Evolutionary conservation across 1,140 invertebrate species (phyloP), one percentile per base, ranked within the genome.

Genomic region (Caenorhabditis latens): DNA sequence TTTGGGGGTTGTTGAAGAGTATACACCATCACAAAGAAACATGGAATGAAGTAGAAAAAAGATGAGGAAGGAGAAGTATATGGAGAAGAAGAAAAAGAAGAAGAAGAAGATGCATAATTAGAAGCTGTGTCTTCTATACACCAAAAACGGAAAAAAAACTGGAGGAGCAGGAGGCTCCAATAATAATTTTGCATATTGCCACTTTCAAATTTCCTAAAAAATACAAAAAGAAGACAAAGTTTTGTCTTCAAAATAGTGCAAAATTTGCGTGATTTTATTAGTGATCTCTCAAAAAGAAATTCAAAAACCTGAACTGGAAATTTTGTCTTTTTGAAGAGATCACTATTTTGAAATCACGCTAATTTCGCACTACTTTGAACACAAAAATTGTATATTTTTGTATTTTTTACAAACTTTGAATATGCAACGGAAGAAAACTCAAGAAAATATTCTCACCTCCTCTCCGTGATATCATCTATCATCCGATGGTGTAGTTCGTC

Each of bases 91-190:
- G 32, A 79, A 14, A 42, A 16, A 71, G 63, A 14, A 71, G 42
- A 21, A 71, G 65, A n/a, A 79, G 71, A 42, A 79, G 71, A 79
- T 79, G 71, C 71, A 79, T 79, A 79, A 79, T 79, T 79, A 79
- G 71, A 79, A 79, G 71, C 32, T 32, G 71, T 53, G 46, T n/a
- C 71, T 50, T 14, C 46, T n/a, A 40, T n/a, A 79, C 71, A 79
- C 71, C 71, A 79, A 79, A 79, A 43, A 71, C 32, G 61, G 21
- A 63, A 40, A n/a, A 63, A 43, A 50, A 50, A 53, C 50, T 53
- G 50, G 9, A 53, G 50, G 50, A 53, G 24, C 7, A 6, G 65
- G 24, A 46, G 61, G 65, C 42, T 71, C 65, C 42, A 79, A 79
- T 21, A 50, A 79, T 79, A 50, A 53, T 79, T 50, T 5, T 79